Evolutionary conservation across 1,140 invertebrate species (phyloP), one percentile per base, ranked within the genome.

Genomic region (Rhyacophila brunnea): DNA sequence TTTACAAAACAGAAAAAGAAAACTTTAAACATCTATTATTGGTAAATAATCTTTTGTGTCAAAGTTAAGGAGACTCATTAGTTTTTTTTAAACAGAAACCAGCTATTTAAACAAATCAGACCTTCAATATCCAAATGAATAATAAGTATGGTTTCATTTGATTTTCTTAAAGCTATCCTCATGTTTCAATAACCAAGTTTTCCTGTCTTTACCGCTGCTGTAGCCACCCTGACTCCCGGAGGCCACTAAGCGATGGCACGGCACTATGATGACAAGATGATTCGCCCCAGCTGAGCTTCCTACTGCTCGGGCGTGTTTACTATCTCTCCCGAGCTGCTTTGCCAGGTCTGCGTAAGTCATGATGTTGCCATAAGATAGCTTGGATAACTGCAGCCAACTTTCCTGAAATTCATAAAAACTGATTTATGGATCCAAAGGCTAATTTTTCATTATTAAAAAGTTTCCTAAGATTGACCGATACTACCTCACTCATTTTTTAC

Each of bases 231-330:
- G 67, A 6, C 47, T 55, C 20, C 40, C 44, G 11, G 69, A 63
- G 34, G 71, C 72, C 5, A 76, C 66, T 6, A 78, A 9, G 55
- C 75, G 62, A 38, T 78, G 77, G 56, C 77, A 78, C 1, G 77
- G 75, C 20, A 77, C 68, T 1, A 78, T 61, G 28, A 79, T 58
- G 2, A 76, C 11, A 45, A 74, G 70, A 13, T 69, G 59, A 65
- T 79, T 79, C 1, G 74, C 72, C 6, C 74, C 74, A 50, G 74
- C 77, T 23, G 75, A 74, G 15, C 68, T 67, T 6, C 75, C 77
- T 1, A 77, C 67, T 15, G 77, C 75, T 20, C 77, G 51, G 13
- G 74, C 68, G 58, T 77, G 71, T 11, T 68, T 72, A 5, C 64
- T 48, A 4, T 68, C 40, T 14, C 70, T 65, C 0, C 74, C 75